Conservation (phyloP, 2,888 invertebrate genomes). For the Dolichomitus sp. region DNA sequence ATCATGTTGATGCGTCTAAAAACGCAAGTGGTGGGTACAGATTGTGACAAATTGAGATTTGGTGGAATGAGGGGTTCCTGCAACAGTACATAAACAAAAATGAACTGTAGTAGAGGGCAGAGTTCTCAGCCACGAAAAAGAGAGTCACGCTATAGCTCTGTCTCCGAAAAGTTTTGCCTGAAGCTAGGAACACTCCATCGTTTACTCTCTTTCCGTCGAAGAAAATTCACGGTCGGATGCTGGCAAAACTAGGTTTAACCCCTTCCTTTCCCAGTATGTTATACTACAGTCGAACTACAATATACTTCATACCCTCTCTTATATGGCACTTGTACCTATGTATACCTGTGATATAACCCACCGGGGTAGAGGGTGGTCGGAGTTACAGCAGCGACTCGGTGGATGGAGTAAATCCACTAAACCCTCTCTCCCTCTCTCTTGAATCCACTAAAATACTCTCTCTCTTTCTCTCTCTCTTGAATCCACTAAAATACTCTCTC, state of each 20-base stretch:
- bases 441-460: not conserved
- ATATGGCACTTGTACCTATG: not conserved
- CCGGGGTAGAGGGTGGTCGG: not conserved
- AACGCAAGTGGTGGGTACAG: too few species aligned
- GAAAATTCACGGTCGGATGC: slow-evolving; percentile 62
- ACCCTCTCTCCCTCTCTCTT: not conserved
- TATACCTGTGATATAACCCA: slow-evolving; percentile 17
- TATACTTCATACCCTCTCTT: not conserved
- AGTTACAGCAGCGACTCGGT: not conserved
- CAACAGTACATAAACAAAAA: slow-evolving; percentile 6
- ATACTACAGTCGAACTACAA: not conserved
- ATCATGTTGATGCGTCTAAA: too few species aligned
- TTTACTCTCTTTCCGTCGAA: slow-evolving; percentile 29
- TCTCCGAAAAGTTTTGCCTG: slow-evolving; percentile 46
- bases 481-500: not conserved
- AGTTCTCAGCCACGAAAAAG: slow-evolving; percentile 30
- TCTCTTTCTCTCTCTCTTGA: slow-evolving; percentile 18
- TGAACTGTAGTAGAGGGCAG: slow-evolving; percentile 35
- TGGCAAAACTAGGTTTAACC: slow-evolving; percentile 52
- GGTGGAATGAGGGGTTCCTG: too few species aligned
- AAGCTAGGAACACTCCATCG: slow-evolving; percentile 13
- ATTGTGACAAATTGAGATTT: too few species aligned
- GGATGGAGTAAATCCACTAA: slow-evolving; percentile 26
- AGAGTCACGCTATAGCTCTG: slow-evolving; percentile 4
- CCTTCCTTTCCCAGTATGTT: slow-evolving; percentile 19